Base-by-base conservation (phyloP, 2,113 vertebrate genomes). In the Eolophus roseicapilla region DNA sequence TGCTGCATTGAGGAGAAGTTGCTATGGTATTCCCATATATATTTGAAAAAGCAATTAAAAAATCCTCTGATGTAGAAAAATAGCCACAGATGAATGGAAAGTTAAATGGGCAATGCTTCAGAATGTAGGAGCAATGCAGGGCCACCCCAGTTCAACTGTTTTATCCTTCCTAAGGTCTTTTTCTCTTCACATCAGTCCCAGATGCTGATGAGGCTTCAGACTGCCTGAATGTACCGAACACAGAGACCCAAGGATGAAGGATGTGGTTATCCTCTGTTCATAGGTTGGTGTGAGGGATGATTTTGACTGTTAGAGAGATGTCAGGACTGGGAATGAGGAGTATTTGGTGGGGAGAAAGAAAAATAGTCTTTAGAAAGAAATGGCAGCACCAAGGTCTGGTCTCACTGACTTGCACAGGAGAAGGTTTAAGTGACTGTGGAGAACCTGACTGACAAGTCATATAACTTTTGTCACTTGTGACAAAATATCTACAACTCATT, bases 1-100 rank as follows among this genome's bases (percentile, higher is more conserved):
- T 94, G 46, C 55, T 81, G 69, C 88, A 23, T 3, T 1, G 8
- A 62, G 21, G 43, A 85, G 68, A 70, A 94, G 92, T 97, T 95
- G 92, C 95, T 84, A 91, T 94, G 94, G 80, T 60, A 50, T 78
- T 93, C 73, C 60, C 50, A 35, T 90, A 47, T 59, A 74, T 70
- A 68, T 86, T 46, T 78, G 46, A 92, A 64, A 78, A 44, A 59
- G 71, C 49, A 86, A 93, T 88, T 70, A 43, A 75, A 86, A 57
- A 67, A 90, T 71, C 50, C 46, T 20, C 55, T 75, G 43, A 31
- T 74, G 35, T 10, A 78, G 80, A 43, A 60, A 70, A 91, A 71
- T 13, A 59, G 80, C 64, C 39, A 39, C n/a, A 81, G 76, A 59
- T 37, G 20, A 92, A 35, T 46, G 25, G 67, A 31, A 74, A 86